Evolutionary conservation across 2,797 vertebrate genomes (phyloP).

Genomic region (Sebastes elongatus): DNA sequence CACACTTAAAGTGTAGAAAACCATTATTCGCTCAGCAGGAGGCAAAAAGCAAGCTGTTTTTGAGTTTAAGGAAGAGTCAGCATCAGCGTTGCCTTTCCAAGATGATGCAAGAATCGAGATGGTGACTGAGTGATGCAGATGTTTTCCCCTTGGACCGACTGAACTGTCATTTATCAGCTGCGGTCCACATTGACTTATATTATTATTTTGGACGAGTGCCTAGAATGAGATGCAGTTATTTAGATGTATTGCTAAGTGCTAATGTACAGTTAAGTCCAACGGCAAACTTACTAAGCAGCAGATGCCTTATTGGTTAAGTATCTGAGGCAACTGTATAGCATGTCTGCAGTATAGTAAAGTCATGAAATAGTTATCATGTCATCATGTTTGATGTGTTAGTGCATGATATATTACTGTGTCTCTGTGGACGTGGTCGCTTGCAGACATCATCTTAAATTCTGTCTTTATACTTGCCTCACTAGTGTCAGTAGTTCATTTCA

Average conservation of each 20-base stretch:
- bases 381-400: constrained; percentile 23
- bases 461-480: constrained; percentile 22
- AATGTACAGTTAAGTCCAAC: constrained; percentile 35
- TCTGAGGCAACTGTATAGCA: background rate
- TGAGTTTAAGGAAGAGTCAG: constrained; percentile 41
- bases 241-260: constrained; percentile 51
- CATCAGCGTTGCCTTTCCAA: constrained; percentile 16
- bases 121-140: constrained; percentile 50
- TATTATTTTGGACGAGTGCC: constrained; percentile 59
- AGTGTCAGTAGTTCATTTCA: constrained; percentile 30
- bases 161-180: constrained; percentile 53
- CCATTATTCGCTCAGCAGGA: constrained; percentile 41
- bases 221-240: constrained; percentile 54
- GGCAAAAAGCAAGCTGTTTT: constrained; percentile 42
- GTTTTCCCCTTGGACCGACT: constrained; percentile 46
- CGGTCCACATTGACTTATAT: constrained; percentile 50
- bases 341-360: background rate
- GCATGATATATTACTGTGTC: constrained; percentile 17
- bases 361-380: constrained; percentile 1
- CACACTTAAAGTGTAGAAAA: constrained; percentile 33
- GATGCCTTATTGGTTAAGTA: constrained; percentile 20
- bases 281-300: constrained; percentile 35
- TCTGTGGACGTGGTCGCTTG: constrained; percentile 1
- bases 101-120: constrained; percentile 12
- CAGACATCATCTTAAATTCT: constrained; percentile 12